Base-by-base conservation (phyloP, 1,140 invertebrate species). In the Panagrolaimus sp. region DNA sequence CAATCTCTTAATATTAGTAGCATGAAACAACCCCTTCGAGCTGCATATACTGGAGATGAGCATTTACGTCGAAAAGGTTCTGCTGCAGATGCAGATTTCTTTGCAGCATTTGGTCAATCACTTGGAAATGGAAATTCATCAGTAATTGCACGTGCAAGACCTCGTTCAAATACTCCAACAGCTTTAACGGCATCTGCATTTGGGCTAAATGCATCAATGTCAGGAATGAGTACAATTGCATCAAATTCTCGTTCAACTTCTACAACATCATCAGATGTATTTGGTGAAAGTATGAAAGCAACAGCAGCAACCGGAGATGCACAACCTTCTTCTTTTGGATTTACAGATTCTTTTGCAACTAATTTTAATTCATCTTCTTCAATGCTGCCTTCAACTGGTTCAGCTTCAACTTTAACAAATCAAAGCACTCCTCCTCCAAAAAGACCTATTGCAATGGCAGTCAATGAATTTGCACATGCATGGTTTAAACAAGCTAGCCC, bases 391-490 rank as follows among this genome's bases (percentile, higher is more conserved):
- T 4, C 31, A 4, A 4, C 31, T 38, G 31, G 31, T 38, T 38
- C 31, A 7, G 9, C 51, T 25, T 27, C 51, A 57, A 20, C 51
- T 25, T 8, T 57, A 13, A 20, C 51, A 9, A 25, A 9, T 57
- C 20, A 27, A 25, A 13, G n/a, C n/a, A n/a, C n/a, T n/a, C n/a
- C n/a, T n/a, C n/a, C 20, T 27, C 51, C 11, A 20, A 69, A 77
- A 47, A 64, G 79, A 5, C 78, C 78, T 3, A 65, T 79, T 1
- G 78, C 78, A 4, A 76, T 81, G 65, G 78, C 76, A 5, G 45
- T 81, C 25, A 79, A 81, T 61, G 78, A 79, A 65, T 80, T 74
- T 67, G 57, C 67, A 5, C 78, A 79, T 62, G 78, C 73, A 11
- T 81, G 78, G 78, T 74, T 79, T 62, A 78, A 76, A 27, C 13